Conservation (phyloP, 1,140 invertebrate genomes). For the Drosophila nebulosa region DNA sequence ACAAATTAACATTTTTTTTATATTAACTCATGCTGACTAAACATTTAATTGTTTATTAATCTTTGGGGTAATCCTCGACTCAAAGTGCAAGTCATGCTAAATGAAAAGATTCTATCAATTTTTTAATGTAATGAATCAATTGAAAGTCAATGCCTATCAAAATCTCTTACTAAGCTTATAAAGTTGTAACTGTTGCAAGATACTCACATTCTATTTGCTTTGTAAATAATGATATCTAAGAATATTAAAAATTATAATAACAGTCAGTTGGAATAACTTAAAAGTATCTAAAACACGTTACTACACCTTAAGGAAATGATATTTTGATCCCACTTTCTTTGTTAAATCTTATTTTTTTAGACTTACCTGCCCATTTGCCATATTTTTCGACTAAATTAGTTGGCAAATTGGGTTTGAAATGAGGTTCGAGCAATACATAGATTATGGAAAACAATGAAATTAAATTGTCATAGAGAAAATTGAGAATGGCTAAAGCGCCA, state of each 20-base stretch:
- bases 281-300: no score
- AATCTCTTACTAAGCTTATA: no score
- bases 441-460: slow-evolving; percentile 82
- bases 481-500: slow-evolving; percentile 78
- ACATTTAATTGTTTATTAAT: neutral
- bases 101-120: no score
- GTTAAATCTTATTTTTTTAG: neutral
- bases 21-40: neutral
- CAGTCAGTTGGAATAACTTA: no score
- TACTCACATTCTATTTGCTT: no score
- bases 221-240: no score
- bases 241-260: no score
- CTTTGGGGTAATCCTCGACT: neutral
- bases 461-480: slow-evolving; percentile 81
- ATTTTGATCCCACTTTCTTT: neutral
- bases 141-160: no score
- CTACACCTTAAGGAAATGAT: neutral
- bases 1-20: neutral
- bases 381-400: slow-evolving; percentile 82
- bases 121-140: no score
- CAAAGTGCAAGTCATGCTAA: neutral
- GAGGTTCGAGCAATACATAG: slow-evolving; percentile 82
- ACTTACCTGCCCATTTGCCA: slow-evolving; percentile 84
- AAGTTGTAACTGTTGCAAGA: no score
- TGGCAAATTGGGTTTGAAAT: slow-evolving; percentile 83